A percentile compares a stretch with the other conserved stretches of the same genome.
phyloP scores from a whole-genome alignment of 2,797 vertebrate species.

The Carcharodon carcharias region DNA sequence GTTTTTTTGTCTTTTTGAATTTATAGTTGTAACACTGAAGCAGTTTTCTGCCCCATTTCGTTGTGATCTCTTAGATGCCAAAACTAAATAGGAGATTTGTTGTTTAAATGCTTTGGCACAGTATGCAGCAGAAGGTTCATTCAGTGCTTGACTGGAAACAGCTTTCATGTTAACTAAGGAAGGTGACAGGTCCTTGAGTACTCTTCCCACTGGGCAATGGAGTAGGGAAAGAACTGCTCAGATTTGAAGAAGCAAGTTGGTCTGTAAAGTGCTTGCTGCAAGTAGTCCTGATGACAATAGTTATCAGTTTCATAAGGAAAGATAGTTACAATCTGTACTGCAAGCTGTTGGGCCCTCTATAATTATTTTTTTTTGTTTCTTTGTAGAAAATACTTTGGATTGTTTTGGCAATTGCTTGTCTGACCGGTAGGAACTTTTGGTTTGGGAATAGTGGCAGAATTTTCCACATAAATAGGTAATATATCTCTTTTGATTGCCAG shows the following conservation, averaged over 20 bases:
- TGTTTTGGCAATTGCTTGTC: neutral
- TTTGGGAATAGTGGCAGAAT: neutral
- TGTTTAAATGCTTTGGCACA: constrained; percentile 1
- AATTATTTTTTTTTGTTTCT: neutral
- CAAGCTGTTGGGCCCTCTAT: neutral
- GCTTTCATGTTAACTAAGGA: neutral
- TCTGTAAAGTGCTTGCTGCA: neutral
- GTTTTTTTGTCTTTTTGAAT: neutral
- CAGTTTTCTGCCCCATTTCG: neutral
- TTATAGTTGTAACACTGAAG: neutral
- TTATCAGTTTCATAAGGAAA: neutral
- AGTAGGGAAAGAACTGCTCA: neutral
- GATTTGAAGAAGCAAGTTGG: neutral
- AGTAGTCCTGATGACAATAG: neutral
- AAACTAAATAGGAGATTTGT: neutral
- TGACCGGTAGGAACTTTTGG: neutral
- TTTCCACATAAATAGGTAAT: neutral
- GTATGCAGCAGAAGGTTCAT: neutral
- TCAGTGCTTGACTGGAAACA: neutral
- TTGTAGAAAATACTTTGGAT: neutral
- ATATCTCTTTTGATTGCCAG: neutral
- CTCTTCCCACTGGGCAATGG: neutral
- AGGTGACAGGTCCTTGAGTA: neutral
- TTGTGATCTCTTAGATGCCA: neutral
- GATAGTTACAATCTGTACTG: neutral